phyloP scores from a whole-genome alignment of 2,797 vertebrate species.

The Adrianichthys oophorus region DNA sequence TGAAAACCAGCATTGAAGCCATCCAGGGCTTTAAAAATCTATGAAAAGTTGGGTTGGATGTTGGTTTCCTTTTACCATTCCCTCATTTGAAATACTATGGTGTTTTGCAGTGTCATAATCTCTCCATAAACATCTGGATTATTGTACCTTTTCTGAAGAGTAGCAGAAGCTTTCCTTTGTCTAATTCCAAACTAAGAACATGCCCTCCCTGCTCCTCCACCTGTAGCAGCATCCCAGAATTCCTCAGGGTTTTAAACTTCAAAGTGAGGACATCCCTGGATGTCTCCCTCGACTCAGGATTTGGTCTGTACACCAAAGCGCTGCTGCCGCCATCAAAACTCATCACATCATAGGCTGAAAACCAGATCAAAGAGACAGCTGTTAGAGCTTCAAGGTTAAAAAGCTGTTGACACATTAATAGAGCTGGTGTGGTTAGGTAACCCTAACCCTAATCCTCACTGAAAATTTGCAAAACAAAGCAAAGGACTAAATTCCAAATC shows the following conservation, averaged over 20 bases:
- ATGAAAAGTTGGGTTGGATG: too few species aligned
- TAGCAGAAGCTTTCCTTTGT: conserved; percentile 85
- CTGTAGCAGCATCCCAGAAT: conserved; percentile 85
- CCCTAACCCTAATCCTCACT: too few species aligned
- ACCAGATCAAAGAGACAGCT: conserved; percentile 7
- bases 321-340: conserved; percentile 83
- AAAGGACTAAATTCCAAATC: neutral
- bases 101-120: neutral
- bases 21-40: too few species aligned
- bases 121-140: neutral
- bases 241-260: conserved; percentile 91
- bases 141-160: conserved; percentile 85
- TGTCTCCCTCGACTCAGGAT: conserved; percentile 63
- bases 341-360: conserved; percentile 87
- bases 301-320: conserved; percentile 81
- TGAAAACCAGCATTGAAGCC: neutral
- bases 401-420: neutral
- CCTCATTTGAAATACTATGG: too few species aligned
- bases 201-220: conserved; percentile 78
- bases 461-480: neutral
- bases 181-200: conserved; percentile 83
- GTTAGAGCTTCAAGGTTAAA: neutral
- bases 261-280: conserved; percentile 84
- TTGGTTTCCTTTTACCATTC: too few species aligned
- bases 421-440: too few species aligned